Evolutionary conservation across 92 coral and sea anemone genomes (phyloP).

Genomic region (Epizoanthus scotinus): DNA sequence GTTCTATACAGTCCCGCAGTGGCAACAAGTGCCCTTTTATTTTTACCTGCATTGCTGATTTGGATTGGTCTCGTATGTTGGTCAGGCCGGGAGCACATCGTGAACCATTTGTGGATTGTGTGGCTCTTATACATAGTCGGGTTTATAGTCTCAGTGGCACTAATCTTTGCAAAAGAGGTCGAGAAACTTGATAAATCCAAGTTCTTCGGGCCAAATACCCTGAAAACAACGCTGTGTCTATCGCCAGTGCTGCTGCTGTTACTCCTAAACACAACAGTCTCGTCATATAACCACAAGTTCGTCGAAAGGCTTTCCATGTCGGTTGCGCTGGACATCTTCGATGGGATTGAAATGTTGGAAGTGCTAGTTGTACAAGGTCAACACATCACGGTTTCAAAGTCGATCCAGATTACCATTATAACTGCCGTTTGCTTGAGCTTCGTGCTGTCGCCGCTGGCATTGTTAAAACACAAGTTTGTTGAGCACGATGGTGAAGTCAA

Average conservation of each 20-base stretch:
- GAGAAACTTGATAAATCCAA: conserved; percentile 17
- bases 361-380: conserved; percentile 36
- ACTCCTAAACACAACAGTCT: conserved; percentile 20
- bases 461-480: conserved; percentile 34
- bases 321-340: conserved; percentile 51
- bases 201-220: conserved; percentile 43
- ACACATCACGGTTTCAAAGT: conserved; percentile 4
- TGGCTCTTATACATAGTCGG: conserved; percentile 29
- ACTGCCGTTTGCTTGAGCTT: conserved; percentile 46
- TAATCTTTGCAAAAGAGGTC: conserved; percentile 24
- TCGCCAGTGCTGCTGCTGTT: conserved; percentile 36
- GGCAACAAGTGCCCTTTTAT: too few relatives aligned
- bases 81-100: neutral
- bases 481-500: neutral
- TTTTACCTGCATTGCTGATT: neutral
- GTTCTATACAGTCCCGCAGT: neutral
- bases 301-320: conserved; percentile 32
- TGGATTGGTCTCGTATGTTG: neutral
- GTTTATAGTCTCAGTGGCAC: conserved; percentile 8
- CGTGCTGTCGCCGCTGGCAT: conserved; percentile 35
- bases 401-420: conserved; percentile 29
- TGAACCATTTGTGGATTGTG: conserved; percentile 33
- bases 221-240: conserved; percentile 27
- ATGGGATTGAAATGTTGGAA: conserved; percentile 50
- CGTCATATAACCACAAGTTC: conserved; percentile 13